Evolutionary conservation across 2,113 vertebrate genomes (phyloP).

Genomic region (Sylvicapra grimmia): DNA sequence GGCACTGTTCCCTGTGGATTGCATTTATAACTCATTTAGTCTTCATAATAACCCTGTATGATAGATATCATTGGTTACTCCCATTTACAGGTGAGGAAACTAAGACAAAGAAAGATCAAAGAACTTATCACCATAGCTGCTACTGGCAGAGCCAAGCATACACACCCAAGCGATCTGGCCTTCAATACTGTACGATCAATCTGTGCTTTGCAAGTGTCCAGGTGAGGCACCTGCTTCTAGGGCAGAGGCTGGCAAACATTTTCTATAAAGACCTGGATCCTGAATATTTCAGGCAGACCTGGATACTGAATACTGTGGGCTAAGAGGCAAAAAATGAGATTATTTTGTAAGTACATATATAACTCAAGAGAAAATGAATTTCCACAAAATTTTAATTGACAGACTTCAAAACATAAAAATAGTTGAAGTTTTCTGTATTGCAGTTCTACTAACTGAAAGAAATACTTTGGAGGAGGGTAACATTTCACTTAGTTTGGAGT

Average conservation of each 20-base stretch:
- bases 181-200: not conserved
- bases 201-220: not conserved
- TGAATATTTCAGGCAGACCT: not conserved
- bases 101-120: not conserved
- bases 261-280: not conserved
- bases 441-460: not conserved
- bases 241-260: not conserved
- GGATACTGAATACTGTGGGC: not conserved
- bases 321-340: constrained; percentile 1
- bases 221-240: not conserved
- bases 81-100: not conserved
- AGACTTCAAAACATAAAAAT: constrained; percentile 8
- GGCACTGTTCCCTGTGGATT: not conserved
- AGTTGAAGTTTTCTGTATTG: not conserved
- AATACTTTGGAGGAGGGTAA: not conserved
- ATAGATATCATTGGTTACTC: not conserved
- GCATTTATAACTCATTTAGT: not conserved
- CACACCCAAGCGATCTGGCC: not conserved
- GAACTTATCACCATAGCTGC: not conserved
- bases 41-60: not conserved
- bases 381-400: not conserved
- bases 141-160: not conserved
- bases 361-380: not conserved
- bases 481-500: not conserved
- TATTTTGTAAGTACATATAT: not conserved